Evolutionary conservation across 2,888 invertebrate genomes (phyloP).

Genomic region (Metopia argyrocephala): DNA sequence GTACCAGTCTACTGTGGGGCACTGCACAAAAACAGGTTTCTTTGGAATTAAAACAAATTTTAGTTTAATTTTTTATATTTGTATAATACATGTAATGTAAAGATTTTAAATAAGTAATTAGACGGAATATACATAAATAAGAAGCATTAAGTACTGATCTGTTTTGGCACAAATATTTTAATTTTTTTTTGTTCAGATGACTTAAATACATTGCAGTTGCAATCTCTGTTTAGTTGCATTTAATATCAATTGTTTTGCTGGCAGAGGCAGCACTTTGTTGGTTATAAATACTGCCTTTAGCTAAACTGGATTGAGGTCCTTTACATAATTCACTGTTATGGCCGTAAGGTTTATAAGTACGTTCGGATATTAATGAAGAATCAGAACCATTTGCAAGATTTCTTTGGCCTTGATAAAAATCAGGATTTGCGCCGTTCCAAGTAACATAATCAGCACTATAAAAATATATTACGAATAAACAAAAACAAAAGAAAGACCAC

Average conservation of each 20-base stretch:
- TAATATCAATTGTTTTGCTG: slow-evolving; percentile 73
- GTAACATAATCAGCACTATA: slow-evolving; percentile 89
- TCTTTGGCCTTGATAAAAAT: slow-evolving; percentile 80
- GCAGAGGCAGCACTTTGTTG: slow-evolving; percentile 79
- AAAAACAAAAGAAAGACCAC: not conserved
- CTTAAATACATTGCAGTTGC: slow-evolving; percentile 14
- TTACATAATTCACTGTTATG: slow-evolving; percentile 84
- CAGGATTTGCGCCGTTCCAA: slow-evolving; percentile 89
- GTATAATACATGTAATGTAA: too few relatives aligned
- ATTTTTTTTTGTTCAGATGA: not conserved
- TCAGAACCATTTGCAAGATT: slow-evolving; percentile 81
- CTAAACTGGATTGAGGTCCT: slow-evolving; percentile 85
- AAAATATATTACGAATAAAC: not conserved
- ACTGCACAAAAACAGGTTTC: too few relatives aligned
- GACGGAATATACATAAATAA: slow-evolving; percentile 39
- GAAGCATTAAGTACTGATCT: slow-evolving; percentile 40
- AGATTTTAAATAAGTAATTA: too few relatives aligned
- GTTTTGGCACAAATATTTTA: slow-evolving; percentile 42
- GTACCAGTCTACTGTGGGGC: too few relatives aligned
- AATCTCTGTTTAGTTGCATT: slow-evolving; percentile 74
- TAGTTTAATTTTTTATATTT: slow-evolving; percentile 25
- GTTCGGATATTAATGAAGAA: slow-evolving; percentile 78
- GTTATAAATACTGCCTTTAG: slow-evolving; percentile 89
- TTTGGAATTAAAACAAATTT: too few relatives aligned
- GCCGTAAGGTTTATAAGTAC: slow-evolving; percentile 81